Evolutionary conservation across 2,113 vertebrate genomes (phyloP), one percentile per base, ranked within the genome.

Genomic region (Morphnarchus princeps): DNA sequence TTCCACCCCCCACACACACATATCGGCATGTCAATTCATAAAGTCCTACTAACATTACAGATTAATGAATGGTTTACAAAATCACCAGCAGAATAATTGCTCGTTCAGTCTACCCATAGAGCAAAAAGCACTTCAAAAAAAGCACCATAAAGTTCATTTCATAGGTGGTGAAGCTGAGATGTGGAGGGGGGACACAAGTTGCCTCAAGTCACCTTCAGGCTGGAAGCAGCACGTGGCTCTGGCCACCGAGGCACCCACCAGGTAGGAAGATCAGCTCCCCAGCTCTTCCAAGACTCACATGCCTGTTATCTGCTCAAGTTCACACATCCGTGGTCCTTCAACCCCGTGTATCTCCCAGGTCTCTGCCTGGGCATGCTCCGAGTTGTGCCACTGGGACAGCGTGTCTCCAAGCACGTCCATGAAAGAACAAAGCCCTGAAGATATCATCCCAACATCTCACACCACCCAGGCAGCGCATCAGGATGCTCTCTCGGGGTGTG

Each of bases 361-460:
- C 36, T 55, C 80, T 80, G 42, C 62, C 11, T 5, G 47, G 15
- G 42, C 52, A 54, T 86, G 50, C 66, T 55, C 66, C 52, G 61
- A 47, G 36, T 18, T 21, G 69, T 49, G 69, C 61, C 50, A 13
- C 20, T 21, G 47, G 93, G 50, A 32, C 40, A 29, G 22, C 8
- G 2, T 0, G 6, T 73, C 40, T 43, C 78, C 63, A 45, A 13
- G 22, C 0, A 0, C 0, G 15, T 9, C 52, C 52, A 13, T 8
- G 16, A 34, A n/a, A 65, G 49, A 12, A 26, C n/a, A 34, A 82
- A 10, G 20, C 49, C 34, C 71, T 43, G 47, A 28, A 58, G 59
- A 40, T 24, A 12, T 43, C 62, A 50, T 17, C 26, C 65, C 59
- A 66, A 8, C 22, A 15, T 5, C 70, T 58, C 70, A 7, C 49